A percentile compares a stretch with the other conserved stretches of the same genome.
Conservation (phyloP, 2,113 vertebrate species). For the Tragulus kanchil region DNA sequence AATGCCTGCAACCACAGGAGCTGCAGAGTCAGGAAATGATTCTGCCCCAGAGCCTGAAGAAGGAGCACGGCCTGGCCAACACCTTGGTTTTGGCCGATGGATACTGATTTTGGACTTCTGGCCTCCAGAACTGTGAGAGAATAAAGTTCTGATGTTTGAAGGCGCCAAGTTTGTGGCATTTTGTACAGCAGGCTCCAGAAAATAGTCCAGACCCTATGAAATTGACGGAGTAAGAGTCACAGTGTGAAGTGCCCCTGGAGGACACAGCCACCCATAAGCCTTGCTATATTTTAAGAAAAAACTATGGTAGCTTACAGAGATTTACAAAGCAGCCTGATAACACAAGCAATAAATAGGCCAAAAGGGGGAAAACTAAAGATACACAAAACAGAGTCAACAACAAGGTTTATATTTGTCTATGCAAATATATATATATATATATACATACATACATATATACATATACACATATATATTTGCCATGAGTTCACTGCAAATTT, state of each 20-base stretch:
- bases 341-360: neutral
- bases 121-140: neutral
- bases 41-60: neutral
- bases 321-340: conserved; percentile 29
- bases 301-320: neutral
- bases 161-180: neutral
- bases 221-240: neutral
- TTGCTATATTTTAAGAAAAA: conserved; percentile 50
- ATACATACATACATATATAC: too few species aligned
- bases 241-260: neutral
- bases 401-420: neutral
- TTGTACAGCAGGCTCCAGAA: neutral
- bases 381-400: neutral
- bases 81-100: neutral
- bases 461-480: neutral
- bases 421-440: neutral
- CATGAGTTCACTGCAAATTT: conserved; percentile 8
- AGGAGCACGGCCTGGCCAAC: neutral
- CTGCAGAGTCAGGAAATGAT: neutral
- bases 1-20: neutral
- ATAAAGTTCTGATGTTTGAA: neutral
- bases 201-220: neutral
- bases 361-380: neutral
- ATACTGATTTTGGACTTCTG: neutral
- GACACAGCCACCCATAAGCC: neutral